Evolutionary conservation across 30 jellyfish, hydroid and myxozoan species (phyloP).

Genomic region (Turritopsis dohrnii): DNA sequence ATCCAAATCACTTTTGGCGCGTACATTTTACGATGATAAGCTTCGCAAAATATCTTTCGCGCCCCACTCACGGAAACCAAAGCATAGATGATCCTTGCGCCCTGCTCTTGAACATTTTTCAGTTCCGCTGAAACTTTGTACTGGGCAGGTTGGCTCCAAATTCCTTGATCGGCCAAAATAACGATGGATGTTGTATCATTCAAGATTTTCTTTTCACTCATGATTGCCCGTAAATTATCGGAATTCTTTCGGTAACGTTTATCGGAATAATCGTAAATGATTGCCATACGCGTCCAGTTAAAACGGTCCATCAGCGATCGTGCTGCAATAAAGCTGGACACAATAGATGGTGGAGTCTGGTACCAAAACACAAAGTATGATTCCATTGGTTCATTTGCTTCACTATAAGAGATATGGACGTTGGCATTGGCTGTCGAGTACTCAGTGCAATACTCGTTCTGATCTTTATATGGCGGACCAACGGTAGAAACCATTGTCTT

Average conservation of each 20-base stretch:
- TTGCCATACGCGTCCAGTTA: constrained; percentile 76
- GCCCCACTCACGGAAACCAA: constrained; percentile 68
- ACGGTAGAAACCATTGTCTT: background rate
- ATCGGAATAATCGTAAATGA: constrained; percentile 56
- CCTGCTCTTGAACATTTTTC: background rate
- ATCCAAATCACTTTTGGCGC: constrained; percentile 72
- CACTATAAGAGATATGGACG: constrained; percentile 19
- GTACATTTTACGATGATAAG: constrained; percentile 58
- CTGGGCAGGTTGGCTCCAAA: background rate
- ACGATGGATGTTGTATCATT: background rate
- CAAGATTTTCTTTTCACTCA: background rate
- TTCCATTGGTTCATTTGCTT: constrained; percentile 23
- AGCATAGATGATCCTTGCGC: constrained; percentile 50
- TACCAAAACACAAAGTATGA: constrained; percentile 30
- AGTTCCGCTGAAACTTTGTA: constrained; percentile 3
- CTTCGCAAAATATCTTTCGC: constrained; percentile 73
- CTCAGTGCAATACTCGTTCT: background rate
- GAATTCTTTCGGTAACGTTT: constrained; percentile 21
- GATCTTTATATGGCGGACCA: constrained; percentile 30
- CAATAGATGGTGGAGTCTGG: constrained; percentile 72
- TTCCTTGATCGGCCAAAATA: constrained; percentile 8
- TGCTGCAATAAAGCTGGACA: constrained; percentile 54
- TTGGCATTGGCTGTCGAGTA: constrained; percentile 11
- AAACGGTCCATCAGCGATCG: constrained; percentile 42
- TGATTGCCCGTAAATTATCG: constrained; percentile 6